Evolutionary conservation across 2,113 vertebrate species (phyloP).

Genomic region (Aphelocoma coerulescens): DNA sequence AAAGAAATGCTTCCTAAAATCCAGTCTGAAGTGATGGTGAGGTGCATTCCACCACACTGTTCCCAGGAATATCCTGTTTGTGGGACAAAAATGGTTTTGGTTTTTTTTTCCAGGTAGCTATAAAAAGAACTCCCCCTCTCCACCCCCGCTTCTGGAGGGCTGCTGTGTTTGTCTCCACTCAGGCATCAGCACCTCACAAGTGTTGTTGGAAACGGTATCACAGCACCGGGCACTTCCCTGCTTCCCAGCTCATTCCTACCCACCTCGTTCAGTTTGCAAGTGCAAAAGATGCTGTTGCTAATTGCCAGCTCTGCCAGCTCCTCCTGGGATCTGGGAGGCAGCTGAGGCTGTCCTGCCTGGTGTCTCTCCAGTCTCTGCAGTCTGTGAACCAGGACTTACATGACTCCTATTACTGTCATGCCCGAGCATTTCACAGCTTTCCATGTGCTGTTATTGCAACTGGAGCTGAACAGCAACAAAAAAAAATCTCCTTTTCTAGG

Average conservation of each 20-base stretch:
- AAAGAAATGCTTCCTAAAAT: neutral
- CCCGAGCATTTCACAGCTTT: neutral
- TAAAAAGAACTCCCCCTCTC: neutral
- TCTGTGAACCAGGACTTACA: neutral
- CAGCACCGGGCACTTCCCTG: accelerated
- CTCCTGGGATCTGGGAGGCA: neutral
- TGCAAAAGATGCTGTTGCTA: slow-evolving; percentile 5
- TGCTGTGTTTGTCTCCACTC: neutral
- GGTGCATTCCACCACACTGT: neutral
- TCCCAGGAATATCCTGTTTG: neutral
- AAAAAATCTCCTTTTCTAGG: slow-evolving; percentile 24
- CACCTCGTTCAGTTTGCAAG: neutral
- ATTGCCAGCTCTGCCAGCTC: neutral
- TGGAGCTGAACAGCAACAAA: neutral
- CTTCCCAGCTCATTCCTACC: neutral
- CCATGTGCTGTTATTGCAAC: neutral
- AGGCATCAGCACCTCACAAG: neutral
- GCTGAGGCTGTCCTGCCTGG: neutral
- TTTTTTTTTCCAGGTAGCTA: neutral
- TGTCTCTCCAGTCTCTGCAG: neutral
- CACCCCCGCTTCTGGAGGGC: neutral
- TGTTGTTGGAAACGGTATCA: neutral
- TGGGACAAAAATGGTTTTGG: neutral
- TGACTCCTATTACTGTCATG: neutral
- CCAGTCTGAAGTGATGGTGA: neutral